A percentile compares a stretch with the other conserved stretches of the same genome.
These are phyloP conservation scores for Keiferia lycopersicella DNA, from an alignment of 2,888 invertebrate genomes.

Conservation along the genomic window DNA sequence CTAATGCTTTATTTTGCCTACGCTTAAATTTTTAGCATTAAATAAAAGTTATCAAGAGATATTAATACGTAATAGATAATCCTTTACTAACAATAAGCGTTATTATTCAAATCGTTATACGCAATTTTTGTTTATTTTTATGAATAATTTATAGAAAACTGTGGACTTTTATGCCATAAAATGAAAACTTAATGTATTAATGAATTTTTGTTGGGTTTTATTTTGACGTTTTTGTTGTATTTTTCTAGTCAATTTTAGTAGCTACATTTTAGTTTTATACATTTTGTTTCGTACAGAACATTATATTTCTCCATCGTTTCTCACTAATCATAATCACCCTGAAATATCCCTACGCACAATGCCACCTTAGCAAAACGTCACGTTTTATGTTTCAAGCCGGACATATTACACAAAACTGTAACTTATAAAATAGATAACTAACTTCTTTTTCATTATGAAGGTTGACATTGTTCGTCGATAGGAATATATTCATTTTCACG, in stretches of 20 bases:
- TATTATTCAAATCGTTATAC: too few species aligned
- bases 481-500: too few species aligned
- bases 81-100: not conserved
- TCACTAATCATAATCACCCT: not conserved
- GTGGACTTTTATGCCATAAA: not conserved
- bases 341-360: too few species aligned
- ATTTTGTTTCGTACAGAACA: not conserved
- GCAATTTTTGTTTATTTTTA: too few species aligned
- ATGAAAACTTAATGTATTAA: not conserved
- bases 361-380: too few species aligned
- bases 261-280: too few species aligned
- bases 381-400: too few species aligned
- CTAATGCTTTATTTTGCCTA: not conserved
- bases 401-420: too few species aligned
- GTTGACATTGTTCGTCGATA: too few species aligned
- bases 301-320: not conserved
- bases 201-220: not conserved
- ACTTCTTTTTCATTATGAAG: too few species aligned
- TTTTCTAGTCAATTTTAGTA: not conserved
- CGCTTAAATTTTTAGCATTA: not conserved
- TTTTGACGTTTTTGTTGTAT: conserved; percentile 2
- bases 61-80: conserved; percentile 1
- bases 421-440: too few species aligned
- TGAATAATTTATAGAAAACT: too few species aligned
- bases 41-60: not conserved